Base-by-base conservation (phyloP, 2,113 vertebrate genomes). In the Oreochromis aureus region DNA sequence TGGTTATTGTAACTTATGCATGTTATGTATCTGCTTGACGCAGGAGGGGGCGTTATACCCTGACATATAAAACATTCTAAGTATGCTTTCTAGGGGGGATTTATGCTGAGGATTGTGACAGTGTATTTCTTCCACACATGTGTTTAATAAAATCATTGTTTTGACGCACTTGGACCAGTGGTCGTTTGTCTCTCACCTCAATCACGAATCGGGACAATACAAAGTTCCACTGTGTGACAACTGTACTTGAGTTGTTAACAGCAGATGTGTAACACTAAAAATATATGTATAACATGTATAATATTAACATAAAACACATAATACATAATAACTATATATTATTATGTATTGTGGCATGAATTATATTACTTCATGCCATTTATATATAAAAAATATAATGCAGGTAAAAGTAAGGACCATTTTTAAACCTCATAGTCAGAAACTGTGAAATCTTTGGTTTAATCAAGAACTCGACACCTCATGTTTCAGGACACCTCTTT, bases 401-500 rank as follows among this genome's bases (percentile, higher is more conserved):
- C 36, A 69, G 36, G 36, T 69, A 24, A 6, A 41, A 41, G 41
- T 2, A 6, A 22, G 63, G 34, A 22, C 4, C 1, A 0, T 22
- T 69, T 69, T 69, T 4, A 69, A 69, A 8, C 63, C 11, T 41
- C 63, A 66, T 18, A 9, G 36, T 69, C 39, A n/a, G 0, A 32
- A 46, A 63, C 8, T 3, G 19, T 53, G 61, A 69, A 71, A 41
- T 71, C 34, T n/a, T 36, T 11, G 9, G 4, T 6, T 5, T 56
- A 5, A 19, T 5, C 3, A 7, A 30, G 13, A 66, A 58, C 6
- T 63, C 18, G 12, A 87, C 27, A 9, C n/a, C 5, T 63, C 5
- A 3, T 87, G 19, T 83, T 81, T 7, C 90, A 97, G 97, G 95
- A 96, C 83, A 93, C 93, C 0, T 88, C 91, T 7, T 27, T 94